A percentile compares a stretch with the other conserved stretches of the same genome.
These are phyloP conservation scores for Oeneis ivallda DNA, from an alignment of 2,888 invertebrate species.

Conservation along the genomic window DNA sequence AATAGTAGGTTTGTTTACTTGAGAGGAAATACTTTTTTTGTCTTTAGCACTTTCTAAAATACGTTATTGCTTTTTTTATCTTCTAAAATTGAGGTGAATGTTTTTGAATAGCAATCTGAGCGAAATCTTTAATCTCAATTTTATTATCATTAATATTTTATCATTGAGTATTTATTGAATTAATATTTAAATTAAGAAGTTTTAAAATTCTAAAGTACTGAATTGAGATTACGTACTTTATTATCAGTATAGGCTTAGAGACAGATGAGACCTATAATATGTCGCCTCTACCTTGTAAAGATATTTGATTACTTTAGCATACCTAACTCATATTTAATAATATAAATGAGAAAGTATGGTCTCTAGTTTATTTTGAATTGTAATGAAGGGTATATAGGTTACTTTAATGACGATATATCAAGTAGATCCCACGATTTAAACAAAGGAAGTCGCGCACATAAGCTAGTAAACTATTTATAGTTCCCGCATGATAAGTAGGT, in stretches of 20 bases:
- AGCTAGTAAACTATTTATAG: too few relatives aligned
- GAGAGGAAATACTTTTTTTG: conserved; percentile 20
- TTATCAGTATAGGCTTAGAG: neutral
- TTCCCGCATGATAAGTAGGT: too few relatives aligned
- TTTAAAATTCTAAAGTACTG: neutral
- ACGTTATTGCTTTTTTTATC: conserved; percentile 23
- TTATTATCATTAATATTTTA: neutral
- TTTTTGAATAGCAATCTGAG: conserved; percentile 1
- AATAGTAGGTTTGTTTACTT: conserved; percentile 2
- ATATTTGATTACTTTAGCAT: too few relatives aligned
- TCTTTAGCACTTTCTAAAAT: conserved; percentile 37
- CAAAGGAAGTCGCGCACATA: too few relatives aligned
- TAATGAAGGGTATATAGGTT: too few relatives aligned
- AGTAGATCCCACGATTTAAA: too few relatives aligned
- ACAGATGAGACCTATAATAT: too few relatives aligned
- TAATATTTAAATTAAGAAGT: neutral
- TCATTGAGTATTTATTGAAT: neutral
- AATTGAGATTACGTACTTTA: neutral
- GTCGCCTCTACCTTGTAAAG: too few relatives aligned
- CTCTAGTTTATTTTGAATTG: too few relatives aligned
- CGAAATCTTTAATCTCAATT: conserved; percentile 9
- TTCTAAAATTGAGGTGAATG: conserved; percentile 16
- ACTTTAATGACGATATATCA: too few relatives aligned
- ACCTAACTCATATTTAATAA: too few relatives aligned
- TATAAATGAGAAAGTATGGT: too few relatives aligned